Percentiles rank a stretch among this genome's conserved stretches.
phyloP scores from a whole-genome alignment of 1,140 invertebrate genomes.

The Drosophila setifemur region DNA sequence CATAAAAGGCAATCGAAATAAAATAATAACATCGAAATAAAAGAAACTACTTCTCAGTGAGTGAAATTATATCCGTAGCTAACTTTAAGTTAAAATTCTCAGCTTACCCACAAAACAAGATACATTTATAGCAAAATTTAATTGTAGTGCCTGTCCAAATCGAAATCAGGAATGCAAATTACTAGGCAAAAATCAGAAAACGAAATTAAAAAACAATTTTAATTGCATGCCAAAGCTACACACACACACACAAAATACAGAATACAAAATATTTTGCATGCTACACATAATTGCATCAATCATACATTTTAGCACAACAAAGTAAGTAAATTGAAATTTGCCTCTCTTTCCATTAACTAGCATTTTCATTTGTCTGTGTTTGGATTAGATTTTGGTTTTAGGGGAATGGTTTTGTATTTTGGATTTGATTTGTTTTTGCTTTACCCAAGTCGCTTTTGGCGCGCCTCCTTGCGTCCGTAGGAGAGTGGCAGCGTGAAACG shows the following conservation, averaged over 20 bases:
- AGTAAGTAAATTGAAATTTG: background rate
- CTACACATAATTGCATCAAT: background rate
- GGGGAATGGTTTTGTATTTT: constrained; percentile 12
- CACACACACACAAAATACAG: constrained; percentile 8
- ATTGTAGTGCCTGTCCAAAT: background rate
- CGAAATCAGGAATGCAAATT: constrained; percentile 19
- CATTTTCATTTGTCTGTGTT: background rate
- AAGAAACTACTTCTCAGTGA: too few species aligned
- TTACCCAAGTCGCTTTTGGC: constrained; percentile 86
- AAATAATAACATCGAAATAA: too few species aligned
- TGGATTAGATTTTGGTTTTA: constrained; percentile 15
- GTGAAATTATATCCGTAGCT: too few species aligned
- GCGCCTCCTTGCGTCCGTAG: constrained; percentile 85
- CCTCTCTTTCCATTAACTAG: background rate
- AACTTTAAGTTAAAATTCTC: too few species aligned
- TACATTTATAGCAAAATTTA: background rate
- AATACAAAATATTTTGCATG: constrained; percentile 4
- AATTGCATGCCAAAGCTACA: constrained; percentile 37
- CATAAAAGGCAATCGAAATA: too few species aligned
- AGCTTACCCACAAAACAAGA: background rate
- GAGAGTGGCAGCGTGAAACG: constrained; percentile 86
- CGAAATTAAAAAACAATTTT: background rate
- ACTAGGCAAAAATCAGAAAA: background rate
- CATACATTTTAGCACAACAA: background rate
- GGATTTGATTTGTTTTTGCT: constrained; percentile 54